Conservation (phyloP, 2,113 vertebrate species). For the Aegotheles bennettii region DNA sequence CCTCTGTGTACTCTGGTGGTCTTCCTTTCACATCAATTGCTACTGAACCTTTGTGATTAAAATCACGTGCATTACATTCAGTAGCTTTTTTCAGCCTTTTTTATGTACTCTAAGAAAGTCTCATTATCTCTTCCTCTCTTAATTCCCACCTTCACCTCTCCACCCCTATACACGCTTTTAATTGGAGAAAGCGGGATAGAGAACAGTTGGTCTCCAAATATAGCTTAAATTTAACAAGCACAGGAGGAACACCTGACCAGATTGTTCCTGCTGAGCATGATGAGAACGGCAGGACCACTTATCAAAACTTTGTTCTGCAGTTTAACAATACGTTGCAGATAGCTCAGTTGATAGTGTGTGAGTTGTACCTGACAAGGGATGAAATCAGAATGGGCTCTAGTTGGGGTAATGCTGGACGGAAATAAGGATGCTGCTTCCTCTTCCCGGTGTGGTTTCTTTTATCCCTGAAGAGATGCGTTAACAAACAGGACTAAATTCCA, state of each 20-base stretch:
- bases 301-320: neutral
- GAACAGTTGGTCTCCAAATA: neutral
- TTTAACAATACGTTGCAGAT: neutral
- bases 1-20: neutral
- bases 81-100: neutral
- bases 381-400: neutral
- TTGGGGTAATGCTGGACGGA: neutral
- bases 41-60: neutral
- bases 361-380: neutral
- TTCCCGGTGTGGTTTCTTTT: neutral
- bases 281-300: neutral
- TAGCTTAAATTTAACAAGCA: neutral
- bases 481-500: neutral
- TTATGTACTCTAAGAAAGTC: neutral
- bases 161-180: neutral
- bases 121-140: neutral
- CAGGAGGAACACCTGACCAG: neutral
- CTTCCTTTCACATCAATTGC: neutral
- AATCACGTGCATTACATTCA: neutral
- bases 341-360: accelerated
- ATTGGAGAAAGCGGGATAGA: neutral
- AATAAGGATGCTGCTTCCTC: neutral
- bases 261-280: neutral
- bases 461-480: neutral
- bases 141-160: neutral